Percentiles rank a stretch among this genome's conserved stretches.
Evolutionary conservation across 2,888 invertebrate genomes (phyloP).

Genomic region (Ormia ochracea): DNA sequence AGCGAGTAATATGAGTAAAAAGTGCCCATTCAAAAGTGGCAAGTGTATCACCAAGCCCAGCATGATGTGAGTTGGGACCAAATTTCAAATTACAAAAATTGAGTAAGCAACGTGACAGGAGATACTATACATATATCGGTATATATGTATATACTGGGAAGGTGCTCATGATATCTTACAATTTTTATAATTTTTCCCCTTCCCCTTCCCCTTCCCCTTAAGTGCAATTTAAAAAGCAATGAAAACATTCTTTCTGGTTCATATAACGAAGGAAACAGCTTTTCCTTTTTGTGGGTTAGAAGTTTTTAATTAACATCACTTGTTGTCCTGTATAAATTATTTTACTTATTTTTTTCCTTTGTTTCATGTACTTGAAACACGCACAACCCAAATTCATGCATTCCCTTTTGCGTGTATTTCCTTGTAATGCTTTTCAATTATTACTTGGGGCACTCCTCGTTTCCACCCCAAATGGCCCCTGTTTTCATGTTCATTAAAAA

Average conservation of each 20-base stretch:
- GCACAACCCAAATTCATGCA: conserved; percentile 31
- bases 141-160: too few species aligned
- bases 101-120: too few species aligned
- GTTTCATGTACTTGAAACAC: conserved; percentile 4
- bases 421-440: not conserved
- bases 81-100: too few species aligned
- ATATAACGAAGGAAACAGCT: not conserved
- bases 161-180: too few species aligned
- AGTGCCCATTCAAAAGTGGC: too few species aligned
- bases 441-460: not conserved
- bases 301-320: conserved; percentile 27
- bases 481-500: not conserved
- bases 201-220: too few species aligned
- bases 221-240: too few species aligned
- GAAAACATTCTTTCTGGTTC: not conserved
- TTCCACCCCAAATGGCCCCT: not conserved
- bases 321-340: conserved; percentile 13
- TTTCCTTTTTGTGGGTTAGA: not conserved
- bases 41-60: too few species aligned
- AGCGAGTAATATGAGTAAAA: too few species aligned
- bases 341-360: not conserved
- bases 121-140: too few species aligned
- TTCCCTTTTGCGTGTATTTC: not conserved
- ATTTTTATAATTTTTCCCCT: too few species aligned
- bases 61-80: too few species aligned